A percentile compares a stretch with the other conserved stretches of the same genome.
These are phyloP conservation scores for Trachymyrmex septentrionalis DNA, from an alignment of 1,140 invertebrate genomes.

Conservation along the genomic window DNA sequence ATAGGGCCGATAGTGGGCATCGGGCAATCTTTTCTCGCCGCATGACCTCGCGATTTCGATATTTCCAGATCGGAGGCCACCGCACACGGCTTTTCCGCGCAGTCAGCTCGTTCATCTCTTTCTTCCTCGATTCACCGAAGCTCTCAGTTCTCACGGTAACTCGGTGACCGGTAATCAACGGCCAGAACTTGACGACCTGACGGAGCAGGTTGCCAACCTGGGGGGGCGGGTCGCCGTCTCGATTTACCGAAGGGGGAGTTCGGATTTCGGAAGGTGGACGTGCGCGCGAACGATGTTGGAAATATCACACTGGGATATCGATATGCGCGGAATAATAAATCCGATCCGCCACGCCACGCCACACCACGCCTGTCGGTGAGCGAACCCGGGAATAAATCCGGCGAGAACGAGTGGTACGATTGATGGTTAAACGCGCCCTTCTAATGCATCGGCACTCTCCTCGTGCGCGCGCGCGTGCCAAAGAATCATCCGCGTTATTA, in stretches of 20 bases:
- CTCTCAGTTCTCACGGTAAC: conserved; percentile 21
- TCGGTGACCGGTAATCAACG: conserved; percentile 45
- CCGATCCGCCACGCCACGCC: conserved; percentile 29
- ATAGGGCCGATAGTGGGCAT: conserved; percentile 8
- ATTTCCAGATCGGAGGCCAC: conserved; percentile 48
- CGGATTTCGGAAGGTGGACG: conserved; percentile 46
- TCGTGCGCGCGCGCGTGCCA: conserved; percentile 13
- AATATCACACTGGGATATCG: conserved; percentile 51
- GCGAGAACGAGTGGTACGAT: conserved; percentile 53
- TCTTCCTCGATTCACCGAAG: not conserved
- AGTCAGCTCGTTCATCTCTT: conserved; percentile 54
- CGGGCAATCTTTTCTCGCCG: conserved; percentile 33
- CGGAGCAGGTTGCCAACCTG: conserved; percentile 53
- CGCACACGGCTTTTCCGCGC: conserved; percentile 39
- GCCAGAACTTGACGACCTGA: conserved; percentile 30
- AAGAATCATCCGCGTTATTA: conserved; percentile 37
- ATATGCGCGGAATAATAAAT: conserved; percentile 62
- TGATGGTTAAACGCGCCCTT: conserved; percentile 55
- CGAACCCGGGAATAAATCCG: conserved; percentile 51
- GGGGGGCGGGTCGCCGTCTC: conserved; percentile 46
- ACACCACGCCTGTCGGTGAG: conserved; percentile 30
- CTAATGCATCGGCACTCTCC: conserved; percentile 58
- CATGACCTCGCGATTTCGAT: conserved; percentile 56
- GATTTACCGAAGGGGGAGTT: conserved; percentile 36
- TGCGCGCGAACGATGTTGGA: conserved; percentile 12